Percentiles rank a stretch among this genome's conserved stretches.
Conservation (phyloP, 1,140 invertebrate genomes). For the Anastrepha obliqua region DNA sequence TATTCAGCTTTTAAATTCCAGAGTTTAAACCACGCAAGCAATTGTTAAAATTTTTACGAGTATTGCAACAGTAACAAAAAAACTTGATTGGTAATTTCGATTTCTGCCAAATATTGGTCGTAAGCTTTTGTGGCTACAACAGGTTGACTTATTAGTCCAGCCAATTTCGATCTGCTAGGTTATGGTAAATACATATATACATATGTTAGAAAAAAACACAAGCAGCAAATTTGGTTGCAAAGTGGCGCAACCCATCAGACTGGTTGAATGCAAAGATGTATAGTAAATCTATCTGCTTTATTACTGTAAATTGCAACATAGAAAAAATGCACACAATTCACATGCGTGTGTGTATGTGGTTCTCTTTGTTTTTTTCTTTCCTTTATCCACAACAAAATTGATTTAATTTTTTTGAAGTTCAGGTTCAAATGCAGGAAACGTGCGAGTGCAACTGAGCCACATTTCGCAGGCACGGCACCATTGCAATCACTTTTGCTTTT, state of each 20-base stretch:
- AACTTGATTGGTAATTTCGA: neutral
- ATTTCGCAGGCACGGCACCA: conserved; percentile 7
- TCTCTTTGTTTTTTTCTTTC: neutral
- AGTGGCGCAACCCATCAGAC: neutral
- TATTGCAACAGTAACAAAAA: neutral
- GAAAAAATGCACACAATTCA: neutral
- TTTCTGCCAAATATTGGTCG: neutral
- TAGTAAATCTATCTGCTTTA: neutral
- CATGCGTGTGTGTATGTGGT: neutral
- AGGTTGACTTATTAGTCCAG: neutral
- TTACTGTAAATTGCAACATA: neutral
- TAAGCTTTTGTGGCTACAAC: neutral
- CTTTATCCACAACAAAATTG: conserved; percentile 3
- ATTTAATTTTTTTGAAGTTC: conserved; percentile 42
- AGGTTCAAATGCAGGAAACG: conserved; percentile 50
- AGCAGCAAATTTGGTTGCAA: neutral
- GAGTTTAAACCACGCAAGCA: neutral
- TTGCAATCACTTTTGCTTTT: conserved; percentile 50
- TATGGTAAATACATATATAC: neutral
- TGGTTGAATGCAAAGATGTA: neutral
- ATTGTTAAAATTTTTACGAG: neutral
- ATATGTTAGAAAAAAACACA: neutral
- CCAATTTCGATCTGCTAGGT: conserved; percentile 4
- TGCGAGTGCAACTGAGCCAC: conserved; percentile 31
- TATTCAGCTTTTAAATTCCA: neutral